Base-by-base conservation (phyloP, 2,113 vertebrate species). In the Lutjanus erythropterus region DNA sequence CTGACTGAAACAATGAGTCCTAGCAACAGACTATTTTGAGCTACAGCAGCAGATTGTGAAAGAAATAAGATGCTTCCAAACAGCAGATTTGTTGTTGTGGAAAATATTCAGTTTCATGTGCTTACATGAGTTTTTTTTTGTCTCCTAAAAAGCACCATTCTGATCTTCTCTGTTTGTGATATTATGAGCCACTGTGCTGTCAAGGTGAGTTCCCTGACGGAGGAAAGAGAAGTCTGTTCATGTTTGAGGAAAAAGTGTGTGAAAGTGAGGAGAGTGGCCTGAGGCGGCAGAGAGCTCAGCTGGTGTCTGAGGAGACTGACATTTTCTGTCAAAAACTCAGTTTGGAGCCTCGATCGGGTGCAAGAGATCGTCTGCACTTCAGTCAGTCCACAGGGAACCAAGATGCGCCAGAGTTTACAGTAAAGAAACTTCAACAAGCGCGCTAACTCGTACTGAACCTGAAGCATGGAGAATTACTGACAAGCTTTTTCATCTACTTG, bases 251-350 rank as follows among this genome's bases (percentile, higher is more conserved):
- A 29, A 31, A 66, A 9, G 25, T 27, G 46, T 25, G 35, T 49
- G n/a, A 46, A 23, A 65, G 60, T 27, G 15, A 16, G 9, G n/a
- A 2, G 21, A 2, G 59, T 5, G 58, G 27, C 76, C 27, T 1
- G 35, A 53, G 58, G 76, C 76, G 5, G 58, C 64, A 12, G 56
- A 15, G 55, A 64, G 44, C 55, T 21, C 70, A 62, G 75, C 76
- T 64, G 59, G 35, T 44, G 59, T 75, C 35, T 52, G 46, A n/a
- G n/a, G n/a, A n/a, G n/a, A n/a, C n/a, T n/a, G n/a, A n/a, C n/a
- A n/a, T n/a, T n/a, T 67, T 55, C 74, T 72, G 60, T 71, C 68
- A 77, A 52, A 67, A 50, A 19, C 29, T 78, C 37, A 18, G 9
- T 46, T 50, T n/a, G 18, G 65, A 47, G 29, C 11, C 47, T 18